These are phyloP conservation scores for Iguana delicatissima DNA, from an alignment of 2,797 vertebrate species.

Conservation along the genomic window DNA sequence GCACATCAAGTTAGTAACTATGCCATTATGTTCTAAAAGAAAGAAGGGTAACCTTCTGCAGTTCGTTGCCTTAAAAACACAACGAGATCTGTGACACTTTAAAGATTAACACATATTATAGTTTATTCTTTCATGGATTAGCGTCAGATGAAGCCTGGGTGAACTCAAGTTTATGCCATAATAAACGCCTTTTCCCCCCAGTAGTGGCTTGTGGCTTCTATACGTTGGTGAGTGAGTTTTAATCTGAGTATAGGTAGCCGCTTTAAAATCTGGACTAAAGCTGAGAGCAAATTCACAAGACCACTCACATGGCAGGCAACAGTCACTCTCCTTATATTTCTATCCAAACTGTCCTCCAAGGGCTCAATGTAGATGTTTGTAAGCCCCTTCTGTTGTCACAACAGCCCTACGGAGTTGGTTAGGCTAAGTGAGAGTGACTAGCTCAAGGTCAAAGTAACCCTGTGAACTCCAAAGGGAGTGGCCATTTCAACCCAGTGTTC, in stretches of 20 bases:
- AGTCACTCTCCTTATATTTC: not conserved
- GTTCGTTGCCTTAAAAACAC: too few relatives aligned
- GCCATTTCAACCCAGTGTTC: not conserved
- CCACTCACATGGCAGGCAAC: too few relatives aligned
- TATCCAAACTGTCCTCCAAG: not conserved
- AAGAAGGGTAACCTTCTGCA: not conserved
- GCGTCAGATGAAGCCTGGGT: not conserved
- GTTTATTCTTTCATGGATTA: not conserved
- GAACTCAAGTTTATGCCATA: too few relatives aligned
- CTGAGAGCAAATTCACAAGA: too few relatives aligned
- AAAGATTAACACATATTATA: too few relatives aligned
- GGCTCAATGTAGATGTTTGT: not conserved
- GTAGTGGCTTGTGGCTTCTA: too few relatives aligned
- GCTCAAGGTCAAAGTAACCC: not conserved
- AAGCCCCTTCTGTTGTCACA: not conserved
- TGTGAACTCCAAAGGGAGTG: not conserved
- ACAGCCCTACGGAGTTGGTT: not conserved
- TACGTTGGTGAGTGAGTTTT: too few relatives aligned
- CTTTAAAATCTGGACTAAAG: too few relatives aligned
- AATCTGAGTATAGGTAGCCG: too few relatives aligned
- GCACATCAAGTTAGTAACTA: not conserved
- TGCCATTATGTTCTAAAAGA: not conserved
- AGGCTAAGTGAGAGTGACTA: not conserved
- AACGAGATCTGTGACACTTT: too few relatives aligned
- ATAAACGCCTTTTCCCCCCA: too few relatives aligned